Base-by-base conservation (phyloP, 2,113 vertebrate genomes). In the Charina bottae region DNA sequence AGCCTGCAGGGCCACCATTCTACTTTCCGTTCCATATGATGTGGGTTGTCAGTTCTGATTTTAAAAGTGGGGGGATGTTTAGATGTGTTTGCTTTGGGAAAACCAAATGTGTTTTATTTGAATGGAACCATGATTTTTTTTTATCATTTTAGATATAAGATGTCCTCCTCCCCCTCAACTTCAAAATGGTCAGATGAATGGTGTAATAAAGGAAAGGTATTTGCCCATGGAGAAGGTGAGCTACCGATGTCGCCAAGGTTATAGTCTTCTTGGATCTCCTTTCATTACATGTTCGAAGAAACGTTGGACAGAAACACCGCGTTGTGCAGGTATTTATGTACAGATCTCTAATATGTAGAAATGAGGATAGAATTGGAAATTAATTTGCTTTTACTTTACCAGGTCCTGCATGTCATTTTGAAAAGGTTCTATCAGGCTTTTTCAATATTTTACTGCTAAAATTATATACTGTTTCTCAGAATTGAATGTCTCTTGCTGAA, bases 321-420 rank as follows among this genome's bases (percentile, higher is more conserved):
- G 11, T 37, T 90, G 89, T 64, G 12, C 13, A 90, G 89, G 89
- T 90, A 90, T 88, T 88, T 88, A 46, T 88, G 37, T 23, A 24
- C 26, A 88, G 64, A 15, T 68, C 46, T 88, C 62, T 42, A 46
- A 24, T 24, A 49, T 49, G 42, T 28, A 13, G 2, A 62, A 88
- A 5, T 28, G 7, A 13, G 42, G 72, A 2, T 42, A 83, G 33
- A 83, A 42, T 83, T 42, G 72, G 72, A 83, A 83, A 83, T 42
- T 2, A 83, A 83, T 68, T 68, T 68, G 62, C 28, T 68, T 68
- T n/a, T 13, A n/a, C 62, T 68, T 13, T 28, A 68, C 62, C 1
- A 26, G 2, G 24, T n/a, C 62, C n/a, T 68, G 28, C n/a, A 7
- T 33, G 5, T 28, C 26, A 64, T 12, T 64, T 28, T 64, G 62